Base-by-base conservation (phyloP, 2,797 vertebrate species). In the Muscicapa striata region DNA sequence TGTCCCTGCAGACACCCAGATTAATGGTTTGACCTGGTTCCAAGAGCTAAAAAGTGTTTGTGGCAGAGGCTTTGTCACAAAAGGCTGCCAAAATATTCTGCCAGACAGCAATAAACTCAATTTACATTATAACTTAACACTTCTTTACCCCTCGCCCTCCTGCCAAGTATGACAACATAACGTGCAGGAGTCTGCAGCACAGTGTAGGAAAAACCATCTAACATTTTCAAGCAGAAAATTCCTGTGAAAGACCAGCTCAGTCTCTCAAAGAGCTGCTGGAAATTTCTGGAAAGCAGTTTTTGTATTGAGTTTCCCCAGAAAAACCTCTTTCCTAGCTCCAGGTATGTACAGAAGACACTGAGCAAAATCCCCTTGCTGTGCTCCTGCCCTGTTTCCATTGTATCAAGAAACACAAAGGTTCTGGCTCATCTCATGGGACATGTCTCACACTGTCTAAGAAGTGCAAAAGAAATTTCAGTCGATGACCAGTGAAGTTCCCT, bases 101-200 rank as follows among this genome's bases (percentile, higher is more conserved):
- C 97, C 96, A 97, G 95, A 97, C 93, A 94, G 95, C 94, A 97
- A 94, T 97, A 97, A 97, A 97, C 95, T 95, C 96, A 94, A 96
- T 97, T 96, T 97, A 96, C 95, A 95, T 96, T 97, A 96, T 96
- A 96, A 97, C 95, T 96, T 97, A 96, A 95, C 95, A 96, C 95
- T 97, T 94, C 95, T 91, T 94, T 97, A 95, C 93, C 97, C 94
- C 87, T 93, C 22, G 0, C 85, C 76, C 79, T 92, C 41, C 64
- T 97, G 96, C 97, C 97, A 97, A 96, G 89, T 95, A 96, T 95
- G 95, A 97, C 92, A 94, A 92, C 93, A 95, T 95, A 94, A 85
- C 58, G 14, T 77, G 78, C 81, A 92, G 93, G 45, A 96, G 89
- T 75, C 79, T 87, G 84, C 68, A 84, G 76, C 76, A 87, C 4